Base-by-base conservation (phyloP, 2,113 vertebrate genomes). In the Oncorhynchus gorbuscha region DNA sequence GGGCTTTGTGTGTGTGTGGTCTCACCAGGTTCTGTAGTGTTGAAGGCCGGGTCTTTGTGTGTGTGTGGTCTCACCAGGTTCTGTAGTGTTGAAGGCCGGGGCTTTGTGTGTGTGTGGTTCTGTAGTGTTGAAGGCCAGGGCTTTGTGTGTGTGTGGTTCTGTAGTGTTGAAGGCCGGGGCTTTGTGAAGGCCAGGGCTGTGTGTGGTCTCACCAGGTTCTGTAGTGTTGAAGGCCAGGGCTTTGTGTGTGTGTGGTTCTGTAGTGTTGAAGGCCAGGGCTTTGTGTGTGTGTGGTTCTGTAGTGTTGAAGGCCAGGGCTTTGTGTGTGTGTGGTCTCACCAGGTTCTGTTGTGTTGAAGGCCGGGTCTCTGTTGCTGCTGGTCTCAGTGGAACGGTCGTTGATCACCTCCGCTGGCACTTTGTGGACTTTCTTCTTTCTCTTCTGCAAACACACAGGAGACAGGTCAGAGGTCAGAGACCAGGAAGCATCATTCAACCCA, bases 341-440 rank as follows among this genome's bases (percentile, higher is more conserved):
- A 24, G 24, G 24, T 24, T 24, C 24, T 24, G 24, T 24, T 1
- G 24, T 24, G 24, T 24, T 24, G 24, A 24, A 24, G 24, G 24
- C 24, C 24, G 24, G 24, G 1, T 1, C 24, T 26, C 1, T 26
- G 24, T 26, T 26, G 61, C 55, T 18, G 67, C 9, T 1, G 4
- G 72, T 69, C 69, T 16, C 82, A 71, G 82, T 49, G 1, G 83
- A 81, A 24, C 77, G 9, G 3, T 92, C 89, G 32, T 79, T 91
- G 45, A 4, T 73, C 62, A 87, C 87, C 45, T 94, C 91, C 11
- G 89, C 89, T 9, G 91, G 85, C 76, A 85, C 80, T 83, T 92
- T 94, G 45, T 71, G 87, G 0, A 76, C 69, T 75, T 92, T 94
- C 75, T 85, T 92, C 88, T 92, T 96, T 79, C 93, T 96, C 78